Percentiles rank a stretch among this genome's conserved stretches.
phyloP scores from a whole-genome alignment of 2,888 invertebrate genomes.

The Glyphotaelius pellucidus region DNA sequence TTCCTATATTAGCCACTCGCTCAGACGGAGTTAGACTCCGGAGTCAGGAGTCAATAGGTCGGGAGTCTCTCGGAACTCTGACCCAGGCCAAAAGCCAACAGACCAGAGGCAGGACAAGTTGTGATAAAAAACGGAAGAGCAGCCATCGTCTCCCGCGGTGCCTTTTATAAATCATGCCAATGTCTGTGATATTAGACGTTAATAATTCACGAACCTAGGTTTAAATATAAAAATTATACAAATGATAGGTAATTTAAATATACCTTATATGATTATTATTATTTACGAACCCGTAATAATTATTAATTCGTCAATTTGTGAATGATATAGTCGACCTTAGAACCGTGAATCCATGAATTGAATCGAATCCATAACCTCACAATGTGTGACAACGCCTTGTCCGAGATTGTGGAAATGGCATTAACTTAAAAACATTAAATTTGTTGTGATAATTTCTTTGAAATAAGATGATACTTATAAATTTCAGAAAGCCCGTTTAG shows the following conservation, averaged over 20 bases:
- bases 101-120: not conserved
- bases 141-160: not conserved
- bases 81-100: not conserved
- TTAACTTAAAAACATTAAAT: slow-evolving; percentile 10
- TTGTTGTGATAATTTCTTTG: not conserved
- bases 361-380: slow-evolving; percentile 42
- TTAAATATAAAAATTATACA: slow-evolving; percentile 63
- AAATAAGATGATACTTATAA: not conserved
- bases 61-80: not conserved
- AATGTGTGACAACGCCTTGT: slow-evolving; percentile 37
- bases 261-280: slow-evolving; percentile 59
- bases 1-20: not conserved
- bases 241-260: slow-evolving; percentile 62
- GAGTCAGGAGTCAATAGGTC: not conserved
- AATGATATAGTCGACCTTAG: slow-evolving; percentile 53
- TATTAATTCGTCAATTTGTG: slow-evolving; percentile 58
- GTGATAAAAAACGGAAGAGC: not conserved
- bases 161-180: slow-evolving; percentile 64
- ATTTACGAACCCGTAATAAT: slow-evolving; percentile 45
- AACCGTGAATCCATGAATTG: slow-evolving; percentile 26
- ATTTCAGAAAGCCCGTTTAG: not conserved
- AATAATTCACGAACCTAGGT: slow-evolving; percentile 64
- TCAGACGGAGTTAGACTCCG: not conserved
- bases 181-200: slow-evolving; percentile 65
- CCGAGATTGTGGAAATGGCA: slow-evolving; percentile 10